Conservation (phyloP, 2,797 vertebrate species). For the Arremon aurantiirostris region DNA sequence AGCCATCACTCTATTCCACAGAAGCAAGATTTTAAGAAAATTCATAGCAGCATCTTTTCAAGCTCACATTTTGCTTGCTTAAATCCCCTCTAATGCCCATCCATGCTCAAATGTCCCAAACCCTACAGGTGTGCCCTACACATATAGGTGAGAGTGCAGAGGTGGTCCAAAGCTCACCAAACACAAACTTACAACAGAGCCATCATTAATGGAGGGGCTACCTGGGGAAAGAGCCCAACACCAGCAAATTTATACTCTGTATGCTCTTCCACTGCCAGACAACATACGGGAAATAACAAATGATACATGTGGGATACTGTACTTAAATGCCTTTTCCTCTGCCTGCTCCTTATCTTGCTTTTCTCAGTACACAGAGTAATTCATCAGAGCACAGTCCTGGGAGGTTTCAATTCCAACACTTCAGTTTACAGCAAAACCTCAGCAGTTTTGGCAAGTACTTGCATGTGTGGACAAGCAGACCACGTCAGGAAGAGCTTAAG, state of each 20-base stretch:
- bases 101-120: neutral
- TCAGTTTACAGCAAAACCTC: neutral
- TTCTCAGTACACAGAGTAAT: neutral
- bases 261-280: neutral
- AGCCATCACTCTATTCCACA: neutral
- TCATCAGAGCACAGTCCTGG: neutral
- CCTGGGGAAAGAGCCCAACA: neutral
- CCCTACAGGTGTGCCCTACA: rapidly evolving
- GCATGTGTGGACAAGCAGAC: neutral
- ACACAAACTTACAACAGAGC: neutral
- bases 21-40: neutral
- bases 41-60: neutral
- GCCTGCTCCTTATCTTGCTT: neutral
- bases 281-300: neutral
- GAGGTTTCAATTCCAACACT: neutral
- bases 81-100: neutral
- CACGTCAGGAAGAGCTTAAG: neutral
- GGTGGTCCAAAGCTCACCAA: neutral
- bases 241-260: neutral
- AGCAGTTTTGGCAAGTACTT: neutral
- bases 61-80: neutral
- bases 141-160: rapidly evolving
- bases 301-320: neutral
- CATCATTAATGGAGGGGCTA: neutral
- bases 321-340: neutral